phyloP scores from a whole-genome alignment of 1,140 invertebrate genomes.

The Argopecten irradians region DNA sequence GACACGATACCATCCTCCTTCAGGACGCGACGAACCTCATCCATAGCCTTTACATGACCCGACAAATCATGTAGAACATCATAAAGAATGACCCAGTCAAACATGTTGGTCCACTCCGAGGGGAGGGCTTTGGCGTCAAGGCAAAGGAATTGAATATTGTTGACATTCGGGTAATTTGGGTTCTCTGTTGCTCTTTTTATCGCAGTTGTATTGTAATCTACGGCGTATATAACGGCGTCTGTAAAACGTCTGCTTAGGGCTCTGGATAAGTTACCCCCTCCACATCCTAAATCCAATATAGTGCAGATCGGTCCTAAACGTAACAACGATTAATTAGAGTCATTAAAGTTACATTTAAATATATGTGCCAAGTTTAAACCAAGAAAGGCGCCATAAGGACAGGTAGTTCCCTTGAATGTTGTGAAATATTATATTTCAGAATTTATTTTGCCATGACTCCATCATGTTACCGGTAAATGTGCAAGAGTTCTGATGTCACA shows the following conservation, averaged over 20 bases:
- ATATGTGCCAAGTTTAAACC: no score
- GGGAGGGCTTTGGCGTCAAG: neutral
- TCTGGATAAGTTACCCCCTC: neutral
- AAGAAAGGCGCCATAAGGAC: no score
- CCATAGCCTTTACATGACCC: neutral
- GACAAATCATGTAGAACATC: conserved; percentile 1
- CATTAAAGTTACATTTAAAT: no score
- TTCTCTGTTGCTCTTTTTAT: neutral
- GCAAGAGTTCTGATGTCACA: no score
- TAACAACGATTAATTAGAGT: no score
- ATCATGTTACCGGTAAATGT: no score
- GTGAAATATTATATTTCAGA: no score
- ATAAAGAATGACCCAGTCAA: neutral
- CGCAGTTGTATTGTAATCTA: neutral
- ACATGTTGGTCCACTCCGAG: neutral
- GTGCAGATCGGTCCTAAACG: neutral
- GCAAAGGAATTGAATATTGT: neutral
- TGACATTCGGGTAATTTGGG: neutral
- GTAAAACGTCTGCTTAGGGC: neutral
- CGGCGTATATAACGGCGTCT: neutral
- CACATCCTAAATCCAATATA: neutral
- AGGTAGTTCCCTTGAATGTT: no score
- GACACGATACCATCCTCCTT: neutral
- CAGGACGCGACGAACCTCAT: neutral
- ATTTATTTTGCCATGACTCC: no score